Conservation (phyloP, 2,888 invertebrate species). For the Agrochola macilenta region DNA sequence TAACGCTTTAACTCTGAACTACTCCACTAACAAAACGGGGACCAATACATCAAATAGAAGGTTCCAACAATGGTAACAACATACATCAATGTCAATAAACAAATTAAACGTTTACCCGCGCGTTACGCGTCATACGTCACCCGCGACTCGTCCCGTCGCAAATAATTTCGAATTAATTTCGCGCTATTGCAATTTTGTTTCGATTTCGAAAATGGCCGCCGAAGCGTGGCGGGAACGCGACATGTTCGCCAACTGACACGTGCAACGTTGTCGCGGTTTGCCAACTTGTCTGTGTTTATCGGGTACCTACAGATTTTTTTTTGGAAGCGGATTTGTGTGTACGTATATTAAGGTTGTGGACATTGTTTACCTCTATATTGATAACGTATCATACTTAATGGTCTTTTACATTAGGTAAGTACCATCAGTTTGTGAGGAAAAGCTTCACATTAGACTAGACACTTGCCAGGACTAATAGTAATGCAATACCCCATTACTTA, state of each 20-base stretch:
- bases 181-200: slow-evolving; percentile 75
- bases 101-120: slow-evolving; percentile 69
- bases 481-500: not conserved
- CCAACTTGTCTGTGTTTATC: slow-evolving; percentile 28
- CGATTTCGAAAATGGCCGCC: slow-evolving; percentile 76
- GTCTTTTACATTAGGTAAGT: not conserved
- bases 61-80: slow-evolving; percentile 18
- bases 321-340: not conserved
- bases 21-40: slow-evolving; percentile 9
- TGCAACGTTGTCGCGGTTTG: slow-evolving; percentile 37
- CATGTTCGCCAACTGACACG: slow-evolving; percentile 24
- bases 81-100: slow-evolving; percentile 59
- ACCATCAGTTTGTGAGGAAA: not conserved
- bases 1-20: not conserved
- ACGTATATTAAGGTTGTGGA: not conserved
- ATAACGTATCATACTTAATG: not conserved
- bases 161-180: slow-evolving; percentile 80
- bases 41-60: slow-evolving; percentile 34
- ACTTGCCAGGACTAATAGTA: no score
- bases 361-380: not conserved
- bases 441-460: not conserved
- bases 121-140: slow-evolving; percentile 67
- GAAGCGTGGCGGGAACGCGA: slow-evolving; percentile 65
- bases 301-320: not conserved
- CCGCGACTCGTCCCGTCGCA: slow-evolving; percentile 69